These are phyloP conservation scores for Alsophila aescularia DNA, from an alignment of 2,888 invertebrate species.

Conservation along the genomic window DNA sequence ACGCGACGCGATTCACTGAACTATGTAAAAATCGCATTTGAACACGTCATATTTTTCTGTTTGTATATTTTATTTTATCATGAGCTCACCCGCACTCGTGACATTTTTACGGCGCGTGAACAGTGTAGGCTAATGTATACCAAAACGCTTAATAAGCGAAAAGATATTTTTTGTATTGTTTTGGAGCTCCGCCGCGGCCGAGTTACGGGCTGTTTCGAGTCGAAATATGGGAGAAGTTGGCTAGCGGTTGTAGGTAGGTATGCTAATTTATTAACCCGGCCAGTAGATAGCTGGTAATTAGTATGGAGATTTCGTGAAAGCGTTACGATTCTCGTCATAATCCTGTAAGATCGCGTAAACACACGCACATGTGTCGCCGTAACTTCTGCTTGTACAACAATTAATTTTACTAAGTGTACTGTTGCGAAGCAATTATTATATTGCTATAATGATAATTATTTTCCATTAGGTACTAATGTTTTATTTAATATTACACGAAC, in stretches of 20 bases:
- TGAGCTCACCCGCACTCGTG: conserved; percentile 42
- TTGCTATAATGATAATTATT: background rate
- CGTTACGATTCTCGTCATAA: conserved; percentile 32
- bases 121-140: conserved; percentile 40
- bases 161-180: conserved; percentile 41
- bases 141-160: conserved; percentile 49
- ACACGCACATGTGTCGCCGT: conserved; percentile 29
- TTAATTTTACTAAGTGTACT: conserved; percentile 23
- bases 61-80: conserved; percentile 53
- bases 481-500: background rate
- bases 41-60: conserved; percentile 51
- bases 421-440: conserved; percentile 3
- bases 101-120: conserved; percentile 50
- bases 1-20: conserved; percentile 59
- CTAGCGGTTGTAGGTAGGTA: conserved; percentile 44
- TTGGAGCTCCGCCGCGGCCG: conserved; percentile 35
- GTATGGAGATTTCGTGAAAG: conserved; percentile 41
- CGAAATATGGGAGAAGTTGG: conserved; percentile 44
- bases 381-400: conserved; percentile 29
- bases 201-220: conserved; percentile 39
- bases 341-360: conserved; percentile 34
- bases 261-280: conserved; percentile 49
- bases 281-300: conserved; percentile 45
- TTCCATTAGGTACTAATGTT: background rate
- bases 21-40: conserved; percentile 61